Conservation (phyloP, 2,888 invertebrate species). For the Mycalesis mineus region DNA sequence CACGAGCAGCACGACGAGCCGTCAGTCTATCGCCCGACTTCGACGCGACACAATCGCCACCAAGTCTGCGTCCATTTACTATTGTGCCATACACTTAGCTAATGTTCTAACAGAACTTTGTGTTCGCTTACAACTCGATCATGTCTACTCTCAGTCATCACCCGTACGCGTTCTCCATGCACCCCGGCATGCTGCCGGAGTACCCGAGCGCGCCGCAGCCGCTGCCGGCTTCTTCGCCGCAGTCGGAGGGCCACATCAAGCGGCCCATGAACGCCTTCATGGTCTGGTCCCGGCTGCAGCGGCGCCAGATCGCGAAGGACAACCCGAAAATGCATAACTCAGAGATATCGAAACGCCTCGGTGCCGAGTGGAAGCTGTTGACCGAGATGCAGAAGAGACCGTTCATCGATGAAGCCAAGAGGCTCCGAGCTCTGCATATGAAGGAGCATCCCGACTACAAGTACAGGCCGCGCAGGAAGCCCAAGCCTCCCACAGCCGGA, state of each 20-base stretch:
- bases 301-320: slow-evolving; percentile 94
- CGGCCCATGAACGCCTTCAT: slow-evolving; percentile 99
- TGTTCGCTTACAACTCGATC: slow-evolving; percentile 37
- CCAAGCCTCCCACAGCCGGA: slow-evolving; percentile 82
- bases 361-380: slow-evolving; percentile 95
- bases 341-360: slow-evolving; percentile 93
- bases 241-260: slow-evolving; percentile 90
- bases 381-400: slow-evolving; percentile 93
- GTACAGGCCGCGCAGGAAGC: slow-evolving; percentile 90
- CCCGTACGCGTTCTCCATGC: slow-evolving; percentile 75
- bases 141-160: slow-evolving; percentile 76
- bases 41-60: slow-evolving; percentile 68
- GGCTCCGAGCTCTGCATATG: slow-evolving; percentile 91
- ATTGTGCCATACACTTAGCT: slow-evolving; percentile 65
- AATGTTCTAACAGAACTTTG: slow-evolving; percentile 53
- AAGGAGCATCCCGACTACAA: slow-evolving; percentile 95
- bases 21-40: slow-evolving; percentile 70
- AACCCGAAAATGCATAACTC: slow-evolving; percentile 96
- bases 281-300: slow-evolving; percentile 96
- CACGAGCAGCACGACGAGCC: slow-evolving; percentile 46
- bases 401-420: slow-evolving; percentile 96
- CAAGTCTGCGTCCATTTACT: slow-evolving; percentile 57
- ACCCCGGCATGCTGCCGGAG: slow-evolving; percentile 70
- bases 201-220: slow-evolving; percentile 66
- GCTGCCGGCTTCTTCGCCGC: slow-evolving; percentile 67